phyloP scores from a whole-genome alignment of 2,113 vertebrate genomes.

The Lophochroa leadbeateri region DNA sequence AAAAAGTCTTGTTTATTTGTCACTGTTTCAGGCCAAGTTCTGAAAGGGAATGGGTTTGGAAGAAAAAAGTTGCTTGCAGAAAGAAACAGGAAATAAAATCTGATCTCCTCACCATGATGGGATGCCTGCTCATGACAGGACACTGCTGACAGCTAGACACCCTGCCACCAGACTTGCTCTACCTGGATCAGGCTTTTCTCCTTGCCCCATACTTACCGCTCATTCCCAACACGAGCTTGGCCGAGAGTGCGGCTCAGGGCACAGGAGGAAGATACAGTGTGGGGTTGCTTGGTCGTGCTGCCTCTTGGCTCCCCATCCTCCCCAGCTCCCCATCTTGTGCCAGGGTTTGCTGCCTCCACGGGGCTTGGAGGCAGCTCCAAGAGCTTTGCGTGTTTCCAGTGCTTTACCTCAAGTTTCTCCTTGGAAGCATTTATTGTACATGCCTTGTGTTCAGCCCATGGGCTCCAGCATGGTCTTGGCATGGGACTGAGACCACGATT shows the following conservation, averaged over 20 bases:
- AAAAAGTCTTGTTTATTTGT: background rate
- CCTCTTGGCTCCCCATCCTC: background rate
- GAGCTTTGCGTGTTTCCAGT: background rate
- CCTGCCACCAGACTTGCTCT: background rate
- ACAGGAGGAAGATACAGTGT: fast-evolving
- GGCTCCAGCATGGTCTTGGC: background rate
- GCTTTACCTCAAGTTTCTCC: background rate
- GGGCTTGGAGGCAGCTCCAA: background rate
- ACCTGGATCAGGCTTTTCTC: background rate
- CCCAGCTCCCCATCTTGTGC: background rate
- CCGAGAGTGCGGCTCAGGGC: fast-evolving
- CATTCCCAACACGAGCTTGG: fast-evolving
- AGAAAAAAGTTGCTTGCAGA: background rate
- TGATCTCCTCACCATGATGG: background rate
- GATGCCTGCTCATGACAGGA: background rate
- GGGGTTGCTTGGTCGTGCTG: fast-evolving
- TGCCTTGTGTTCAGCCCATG: background rate
- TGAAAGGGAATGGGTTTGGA: background rate
- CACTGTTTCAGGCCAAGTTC: background rate
- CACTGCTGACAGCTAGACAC: background rate
- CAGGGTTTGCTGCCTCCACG: background rate
- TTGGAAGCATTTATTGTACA: background rate
- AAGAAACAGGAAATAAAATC: background rate
- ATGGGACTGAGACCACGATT: fast-evolving
- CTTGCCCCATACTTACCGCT: background rate